These are phyloP conservation scores for Caenorhabditis virilis DNA, from an alignment of 2,888 invertebrate genomes.

Conservation along the genomic window DNA sequence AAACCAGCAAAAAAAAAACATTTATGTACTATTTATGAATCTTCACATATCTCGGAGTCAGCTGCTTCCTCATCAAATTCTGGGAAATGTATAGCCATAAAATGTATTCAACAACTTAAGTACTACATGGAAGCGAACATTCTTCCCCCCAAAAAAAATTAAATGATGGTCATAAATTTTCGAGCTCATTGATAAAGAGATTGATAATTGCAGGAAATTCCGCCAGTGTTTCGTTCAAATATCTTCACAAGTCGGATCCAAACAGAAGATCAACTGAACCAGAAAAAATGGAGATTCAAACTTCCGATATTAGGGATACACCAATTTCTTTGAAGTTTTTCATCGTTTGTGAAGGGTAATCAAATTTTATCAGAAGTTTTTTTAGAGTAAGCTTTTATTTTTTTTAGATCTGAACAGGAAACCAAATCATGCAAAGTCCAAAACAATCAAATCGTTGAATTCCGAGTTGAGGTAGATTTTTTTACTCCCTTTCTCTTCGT, in stretches of 20 bases:
- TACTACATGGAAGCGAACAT: too few species aligned
- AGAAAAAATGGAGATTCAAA: conserved; percentile 58
- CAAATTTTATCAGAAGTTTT: neutral
- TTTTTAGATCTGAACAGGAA: conserved; percentile 46
- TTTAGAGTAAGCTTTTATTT: neutral
- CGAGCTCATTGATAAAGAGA: too few species aligned
- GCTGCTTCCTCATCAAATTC: too few species aligned
- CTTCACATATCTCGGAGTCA: too few species aligned
- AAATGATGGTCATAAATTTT: too few species aligned
- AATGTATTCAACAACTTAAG: too few species aligned
- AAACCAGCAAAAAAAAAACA: too few species aligned
- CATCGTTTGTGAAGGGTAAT: conserved; percentile 59
- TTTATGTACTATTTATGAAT: too few species aligned
- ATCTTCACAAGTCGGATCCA: conserved; percentile 51
- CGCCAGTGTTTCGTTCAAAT: conserved; percentile 58
- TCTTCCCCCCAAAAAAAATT: too few species aligned
- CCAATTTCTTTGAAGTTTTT: conserved; percentile 59
- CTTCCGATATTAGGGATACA: conserved; percentile 50
- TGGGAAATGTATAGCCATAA: too few species aligned
- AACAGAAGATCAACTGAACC: conserved; percentile 7
- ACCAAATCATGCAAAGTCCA: conserved; percentile 51
- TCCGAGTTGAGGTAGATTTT: conserved; percentile 21
- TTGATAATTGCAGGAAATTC: conserved; percentile 56
- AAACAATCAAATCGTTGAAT: conserved; percentile 36
- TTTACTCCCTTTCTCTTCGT: too few species aligned